Base-by-base conservation (phyloP, 2,888 invertebrate species). In the Leptinotarsa tumamoca region DNA sequence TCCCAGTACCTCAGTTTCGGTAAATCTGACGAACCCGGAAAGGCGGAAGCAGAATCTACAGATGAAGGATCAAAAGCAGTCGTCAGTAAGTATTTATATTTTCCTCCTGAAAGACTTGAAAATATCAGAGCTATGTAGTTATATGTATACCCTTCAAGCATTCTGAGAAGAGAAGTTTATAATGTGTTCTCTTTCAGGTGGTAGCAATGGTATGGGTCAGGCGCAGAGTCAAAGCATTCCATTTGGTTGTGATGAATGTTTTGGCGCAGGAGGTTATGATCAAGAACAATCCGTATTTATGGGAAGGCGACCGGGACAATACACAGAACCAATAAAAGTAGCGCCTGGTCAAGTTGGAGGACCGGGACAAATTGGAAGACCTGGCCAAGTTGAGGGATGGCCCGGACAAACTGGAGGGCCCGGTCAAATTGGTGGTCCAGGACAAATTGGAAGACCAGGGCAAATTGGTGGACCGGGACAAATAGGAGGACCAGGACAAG, bases 201-300 rank as follows among this genome's bases (percentile, higher is more conserved):
- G 95, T 67, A 92, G 90, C 79, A 93, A 93, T 85, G 96, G 96
- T 73, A 95, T 96, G 94, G 96, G 96, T 0, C 95, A 95, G 90
- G 96, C 96, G 0, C 96, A 96, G 88, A 95, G 95, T 88, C 96
- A 96, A 88, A 94, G 95, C 68, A 91, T 92, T 76, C 92, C 93
- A 70, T 91, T 92, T 68, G 91, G 90, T 77, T 95, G 94, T 82
- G 93, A 92, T n/a, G 94, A 92, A 67, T 94, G 94, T 86, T 88
- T 89, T 61, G 82, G 82, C 3, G 61, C 52, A 58, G 81, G 73
- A 13, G 43, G 67, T 18, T 27, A 66, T 17, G 78, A 78, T 71
- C 87, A 88, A 80, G 84, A 82, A 52, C 83, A 84, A 79, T 75
- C 77, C 13, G 68, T 81, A n/a, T 77, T 81, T 23, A 78, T 81